Evolutionary conservation across 2,113 vertebrate species (phyloP).

Genomic region (Clupea harengus): DNA sequence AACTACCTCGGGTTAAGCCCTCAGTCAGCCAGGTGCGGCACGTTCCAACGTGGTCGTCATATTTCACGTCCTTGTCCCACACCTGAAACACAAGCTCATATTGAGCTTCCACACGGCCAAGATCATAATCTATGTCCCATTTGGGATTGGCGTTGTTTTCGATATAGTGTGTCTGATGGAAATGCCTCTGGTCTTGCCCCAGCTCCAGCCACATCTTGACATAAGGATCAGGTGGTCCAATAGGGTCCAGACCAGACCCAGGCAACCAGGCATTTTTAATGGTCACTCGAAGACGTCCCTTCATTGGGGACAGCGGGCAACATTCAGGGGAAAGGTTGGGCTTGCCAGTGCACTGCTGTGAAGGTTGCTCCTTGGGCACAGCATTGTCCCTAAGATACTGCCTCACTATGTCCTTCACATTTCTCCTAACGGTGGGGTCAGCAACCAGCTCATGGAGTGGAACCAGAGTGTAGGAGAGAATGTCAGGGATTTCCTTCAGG

Average conservation of each 20-base stretch:
- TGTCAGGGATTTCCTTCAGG: neutral
- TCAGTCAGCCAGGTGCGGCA: neutral
- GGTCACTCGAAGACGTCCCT: neutral
- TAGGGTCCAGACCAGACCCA: neutral
- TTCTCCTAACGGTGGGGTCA: neutral
- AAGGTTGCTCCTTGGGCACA: neutral
- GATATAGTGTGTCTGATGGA: neutral
- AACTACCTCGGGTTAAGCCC: conserved; percentile 1
- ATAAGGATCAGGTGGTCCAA: neutral
- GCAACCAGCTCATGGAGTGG: conserved; percentile 22
- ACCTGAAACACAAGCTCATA: conserved; percentile 1
- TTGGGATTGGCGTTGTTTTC: neutral
- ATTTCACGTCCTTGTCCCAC: conserved; percentile 25
- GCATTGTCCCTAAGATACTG: neutral
- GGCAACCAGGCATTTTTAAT: neutral
- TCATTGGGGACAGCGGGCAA: neutral
- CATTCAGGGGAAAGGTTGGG: conserved; percentile 1
- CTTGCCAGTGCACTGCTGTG: neutral
- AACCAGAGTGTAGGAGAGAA: conserved; percentile 17
- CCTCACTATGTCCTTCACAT: neutral
- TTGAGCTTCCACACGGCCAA: neutral
- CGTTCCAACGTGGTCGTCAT: neutral
- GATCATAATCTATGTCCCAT: conserved; percentile 4
- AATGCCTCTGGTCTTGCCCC: no score
- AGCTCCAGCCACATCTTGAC: neutral